These are phyloP conservation scores for Drosophila micromelanica DNA, from an alignment of 1,140 invertebrate species.

Conservation along the genomic window DNA sequence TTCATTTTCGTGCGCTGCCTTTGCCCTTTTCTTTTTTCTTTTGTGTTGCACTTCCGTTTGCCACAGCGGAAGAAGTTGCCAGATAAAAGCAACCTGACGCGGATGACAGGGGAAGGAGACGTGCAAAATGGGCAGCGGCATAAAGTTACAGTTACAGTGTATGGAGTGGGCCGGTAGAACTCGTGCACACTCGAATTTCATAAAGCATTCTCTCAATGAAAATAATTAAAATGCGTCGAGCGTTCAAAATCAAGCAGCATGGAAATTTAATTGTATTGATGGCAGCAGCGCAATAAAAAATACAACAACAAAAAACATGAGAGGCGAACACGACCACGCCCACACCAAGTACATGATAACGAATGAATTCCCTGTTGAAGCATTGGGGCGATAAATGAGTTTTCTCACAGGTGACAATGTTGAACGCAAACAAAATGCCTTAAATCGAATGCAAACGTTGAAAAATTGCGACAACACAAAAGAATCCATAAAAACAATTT, in stretches of 20 bases:
- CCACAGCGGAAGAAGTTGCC: slow-evolving; percentile 61
- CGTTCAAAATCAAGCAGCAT: slow-evolving; percentile 81
- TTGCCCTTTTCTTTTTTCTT: slow-evolving; percentile 24
- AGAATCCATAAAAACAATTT: slow-evolving; percentile 8
- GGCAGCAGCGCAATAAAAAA: slow-evolving; percentile 6
- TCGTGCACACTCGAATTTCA: slow-evolving; percentile 65
- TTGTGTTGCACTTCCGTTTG: slow-evolving; percentile 72
- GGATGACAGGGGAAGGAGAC: neutral
- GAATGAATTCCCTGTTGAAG: slow-evolving; percentile 38
- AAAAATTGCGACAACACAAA: slow-evolving; percentile 13
- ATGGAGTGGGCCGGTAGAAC: neutral
- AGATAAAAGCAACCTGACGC: slow-evolving; percentile 36
- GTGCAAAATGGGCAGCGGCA: slow-evolving; percentile 33
- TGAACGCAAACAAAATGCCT: slow-evolving; percentile 39
- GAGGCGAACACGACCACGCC: neutral
- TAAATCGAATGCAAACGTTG: slow-evolving; percentile 36
- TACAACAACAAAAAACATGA: too few species aligned
- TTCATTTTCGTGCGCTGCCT: slow-evolving; percentile 59
- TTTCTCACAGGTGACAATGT: slow-evolving; percentile 36
- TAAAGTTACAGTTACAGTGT: slow-evolving; percentile 22
- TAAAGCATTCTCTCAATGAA: slow-evolving; percentile 76
- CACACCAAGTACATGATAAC: slow-evolving; percentile 20
- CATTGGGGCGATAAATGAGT: slow-evolving; percentile 52
- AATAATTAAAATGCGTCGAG: slow-evolving; percentile 81
- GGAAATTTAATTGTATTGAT: slow-evolving; percentile 82